A percentile compares a stretch with the other conserved stretches of the same genome.
These are phyloP conservation scores for Gymnocypris eckloni DNA, from an alignment of 2,797 vertebrate genomes.

Conservation along the genomic window DNA sequence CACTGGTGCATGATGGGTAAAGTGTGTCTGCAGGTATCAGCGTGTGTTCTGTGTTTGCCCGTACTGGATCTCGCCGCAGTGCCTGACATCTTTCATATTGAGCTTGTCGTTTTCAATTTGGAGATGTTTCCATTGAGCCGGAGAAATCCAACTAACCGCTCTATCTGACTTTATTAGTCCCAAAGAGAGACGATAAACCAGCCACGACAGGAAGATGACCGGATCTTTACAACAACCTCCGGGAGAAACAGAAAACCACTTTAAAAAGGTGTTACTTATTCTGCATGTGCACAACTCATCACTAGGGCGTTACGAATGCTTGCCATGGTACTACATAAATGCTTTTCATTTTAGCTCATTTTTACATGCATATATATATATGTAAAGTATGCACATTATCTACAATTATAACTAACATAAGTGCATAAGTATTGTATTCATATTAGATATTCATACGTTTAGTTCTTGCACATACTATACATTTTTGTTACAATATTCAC, in stretches of 20 bases:
- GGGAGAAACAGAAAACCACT: constrained; percentile 17
- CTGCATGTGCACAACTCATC: neutral
- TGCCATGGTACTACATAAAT: neutral
- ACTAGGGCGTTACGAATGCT: neutral
- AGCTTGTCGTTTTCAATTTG: neutral
- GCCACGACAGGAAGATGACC: constrained; percentile 1
- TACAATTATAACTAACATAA: neutral
- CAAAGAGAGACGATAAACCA: constrained; percentile 35
- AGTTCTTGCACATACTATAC: no score
- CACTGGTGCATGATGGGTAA: constrained; percentile 14
- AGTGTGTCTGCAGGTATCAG: neutral
- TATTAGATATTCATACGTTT: no score
- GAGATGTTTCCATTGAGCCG: constrained; percentile 4
- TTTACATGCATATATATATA: no score
- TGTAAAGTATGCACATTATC: neutral
- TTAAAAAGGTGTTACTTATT: neutral
- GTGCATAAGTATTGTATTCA: neutral
- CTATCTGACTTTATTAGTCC: constrained; percentile 30
- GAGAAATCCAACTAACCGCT: constrained; percentile 18
- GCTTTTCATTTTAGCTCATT: no score
- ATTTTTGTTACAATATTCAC: neutral
- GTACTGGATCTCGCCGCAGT: neutral
- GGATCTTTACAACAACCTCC: neutral
- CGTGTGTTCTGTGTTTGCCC: neutral
- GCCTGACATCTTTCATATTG: neutral